Conservation (phyloP, 30 jellyfish, hydroid and myxozoan genomes). For the Cassiopea andromeda region DNA sequence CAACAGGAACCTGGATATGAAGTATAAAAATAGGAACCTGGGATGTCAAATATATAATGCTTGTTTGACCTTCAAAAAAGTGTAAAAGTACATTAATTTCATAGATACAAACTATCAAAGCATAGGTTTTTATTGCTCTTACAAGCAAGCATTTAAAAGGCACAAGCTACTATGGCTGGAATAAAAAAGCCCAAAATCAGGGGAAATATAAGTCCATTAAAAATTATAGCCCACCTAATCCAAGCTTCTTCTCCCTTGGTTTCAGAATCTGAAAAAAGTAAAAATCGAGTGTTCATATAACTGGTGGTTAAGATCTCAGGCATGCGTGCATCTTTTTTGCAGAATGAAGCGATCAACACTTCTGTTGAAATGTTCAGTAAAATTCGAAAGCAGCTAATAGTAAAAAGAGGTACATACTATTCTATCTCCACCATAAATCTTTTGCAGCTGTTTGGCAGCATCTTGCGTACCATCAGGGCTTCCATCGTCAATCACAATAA, state of each 20-base stretch:
- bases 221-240: conserved; percentile 70
- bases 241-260: conserved; percentile 96
- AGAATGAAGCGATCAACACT: too few species aligned
- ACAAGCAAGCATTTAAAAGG: too few species aligned
- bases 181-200: too few species aligned
- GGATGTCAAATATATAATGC: too few species aligned
- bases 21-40: too few species aligned
- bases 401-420: conserved; percentile 50
- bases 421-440: conserved; percentile 89
- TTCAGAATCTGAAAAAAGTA: conserved; percentile 62
- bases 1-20: too few species aligned
- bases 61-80: too few species aligned
- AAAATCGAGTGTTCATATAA: background rate
- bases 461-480: conserved; percentile 99
- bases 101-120: too few species aligned
- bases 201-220: background rate
- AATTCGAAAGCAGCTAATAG: background rate
- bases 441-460: conserved; percentile 85
- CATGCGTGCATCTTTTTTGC: background rate
- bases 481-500: conserved; percentile 91
- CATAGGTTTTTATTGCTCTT: too few species aligned
- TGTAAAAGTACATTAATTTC: too few species aligned
- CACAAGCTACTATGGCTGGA: too few species aligned
- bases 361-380: too few species aligned
- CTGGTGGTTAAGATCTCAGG: background rate